phyloP scores from a whole-genome alignment of 2,113 vertebrate species.

The Mesembrinibis cayennensis region DNA sequence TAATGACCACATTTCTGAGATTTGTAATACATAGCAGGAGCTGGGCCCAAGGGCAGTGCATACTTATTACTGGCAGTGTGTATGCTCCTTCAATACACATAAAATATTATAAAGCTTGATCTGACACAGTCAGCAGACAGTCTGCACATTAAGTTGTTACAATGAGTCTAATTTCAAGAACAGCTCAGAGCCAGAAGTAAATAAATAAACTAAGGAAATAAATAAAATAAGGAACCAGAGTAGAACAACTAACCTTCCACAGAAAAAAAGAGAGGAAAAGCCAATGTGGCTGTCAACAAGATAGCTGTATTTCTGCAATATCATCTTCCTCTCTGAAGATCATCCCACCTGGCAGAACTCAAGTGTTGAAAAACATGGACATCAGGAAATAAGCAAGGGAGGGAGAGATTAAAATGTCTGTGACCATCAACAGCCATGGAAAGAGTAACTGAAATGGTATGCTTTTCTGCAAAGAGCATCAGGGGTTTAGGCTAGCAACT shows the following conservation, averaged over 20 bases:
- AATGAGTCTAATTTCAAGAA: constrained; percentile 25
- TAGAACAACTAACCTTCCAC: background rate
- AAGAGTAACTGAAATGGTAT: background rate
- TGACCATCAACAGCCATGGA: background rate
- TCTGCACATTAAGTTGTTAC: background rate
- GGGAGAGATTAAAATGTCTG: background rate
- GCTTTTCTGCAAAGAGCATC: background rate
- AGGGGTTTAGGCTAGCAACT: background rate
- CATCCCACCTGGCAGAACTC: background rate
- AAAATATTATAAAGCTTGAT: background rate
- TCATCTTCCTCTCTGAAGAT: background rate
- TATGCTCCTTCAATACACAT: constrained; percentile 18
- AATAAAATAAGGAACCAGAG: constrained; percentile 19
- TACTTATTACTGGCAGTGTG: background rate
- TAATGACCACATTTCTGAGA: constrained; percentile 46
- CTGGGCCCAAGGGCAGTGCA: background rate
- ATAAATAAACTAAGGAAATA: constrained; percentile 54
- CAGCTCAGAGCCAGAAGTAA: background rate
- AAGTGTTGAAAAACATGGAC: background rate
- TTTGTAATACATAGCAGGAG: constrained; percentile 1
- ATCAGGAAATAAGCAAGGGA: background rate
- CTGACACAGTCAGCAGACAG: background rate
- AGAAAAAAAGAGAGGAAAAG: background rate
- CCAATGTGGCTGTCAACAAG: background rate
- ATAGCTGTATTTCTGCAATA: background rate